Percentiles rank a stretch among this genome's conserved stretches.
Conservation (phyloP, 2,797 vertebrate species). For the Acipenser oxyrinchus region DNA sequence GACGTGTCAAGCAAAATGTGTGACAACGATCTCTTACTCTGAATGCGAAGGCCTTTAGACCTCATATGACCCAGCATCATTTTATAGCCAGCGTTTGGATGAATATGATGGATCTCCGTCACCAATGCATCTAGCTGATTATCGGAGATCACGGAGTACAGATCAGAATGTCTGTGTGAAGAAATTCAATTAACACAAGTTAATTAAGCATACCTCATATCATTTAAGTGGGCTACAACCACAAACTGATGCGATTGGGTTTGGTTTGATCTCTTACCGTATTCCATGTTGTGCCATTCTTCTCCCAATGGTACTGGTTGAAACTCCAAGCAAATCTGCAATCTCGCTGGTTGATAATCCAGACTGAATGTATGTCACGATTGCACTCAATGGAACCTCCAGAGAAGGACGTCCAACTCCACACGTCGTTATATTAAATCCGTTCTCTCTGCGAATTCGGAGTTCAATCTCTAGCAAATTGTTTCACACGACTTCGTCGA, state of each 20-base stretch:
- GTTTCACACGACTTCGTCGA: not conserved
- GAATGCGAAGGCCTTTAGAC: not conserved
- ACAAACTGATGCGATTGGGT: not conserved
- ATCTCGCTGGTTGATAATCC: not conserved
- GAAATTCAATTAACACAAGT: not conserved
- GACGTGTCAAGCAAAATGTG: not conserved
- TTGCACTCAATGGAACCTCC: not conserved
- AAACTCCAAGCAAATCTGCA: not conserved
- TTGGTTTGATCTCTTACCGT: not conserved
- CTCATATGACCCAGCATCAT: not conserved
- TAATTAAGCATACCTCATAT: not conserved
- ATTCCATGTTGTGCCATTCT: not conserved
- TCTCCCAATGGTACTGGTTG: not conserved
- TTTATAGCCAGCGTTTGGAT: not conserved
- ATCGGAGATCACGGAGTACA: too few species aligned
- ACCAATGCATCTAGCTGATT: conserved; percentile 1
- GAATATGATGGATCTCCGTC: not conserved
- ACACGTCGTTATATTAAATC: not conserved
- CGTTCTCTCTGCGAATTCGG: not conserved
- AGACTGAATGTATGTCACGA: not conserved
- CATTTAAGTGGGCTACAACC: not conserved
- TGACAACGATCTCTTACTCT: not conserved
- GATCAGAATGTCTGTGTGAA: not conserved
- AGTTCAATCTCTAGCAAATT: not conserved
- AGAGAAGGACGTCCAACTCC: not conserved